Percentiles rank a stretch among this genome's conserved stretches.
phyloP scores from a whole-genome alignment of 2,888 invertebrate species.

The Chymomyza caudatula region DNA sequence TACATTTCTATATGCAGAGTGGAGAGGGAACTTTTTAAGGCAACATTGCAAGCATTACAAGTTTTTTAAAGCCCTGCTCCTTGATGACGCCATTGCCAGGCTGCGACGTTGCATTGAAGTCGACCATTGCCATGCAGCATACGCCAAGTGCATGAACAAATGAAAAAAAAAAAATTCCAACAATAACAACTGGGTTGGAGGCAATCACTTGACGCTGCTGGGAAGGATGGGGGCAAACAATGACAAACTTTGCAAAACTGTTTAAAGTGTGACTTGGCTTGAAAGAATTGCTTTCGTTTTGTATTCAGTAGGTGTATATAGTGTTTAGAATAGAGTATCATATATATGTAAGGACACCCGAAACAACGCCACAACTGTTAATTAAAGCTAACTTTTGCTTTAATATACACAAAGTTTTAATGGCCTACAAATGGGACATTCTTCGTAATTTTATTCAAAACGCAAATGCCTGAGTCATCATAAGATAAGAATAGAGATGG shows the following conservation, averaged over 20 bases:
- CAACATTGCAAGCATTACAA: constrained; percentile 26
- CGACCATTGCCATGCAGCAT: background rate
- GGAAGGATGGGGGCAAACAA: background rate
- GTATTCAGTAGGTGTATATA: too few species aligned
- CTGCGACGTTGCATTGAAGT: constrained; percentile 19
- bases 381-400: too few species aligned
- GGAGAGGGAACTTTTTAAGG: background rate
- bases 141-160: background rate
- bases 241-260: background rate
- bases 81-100: constrained; percentile 54
- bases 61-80: constrained; percentile 51
- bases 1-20: background rate
- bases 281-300: background rate
- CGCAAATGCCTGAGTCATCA: too few species aligned
- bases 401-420: too few species aligned
- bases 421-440: too few species aligned
- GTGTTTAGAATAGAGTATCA: too few species aligned
- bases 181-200: background rate
- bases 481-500: too few species aligned
- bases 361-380: too few species aligned
- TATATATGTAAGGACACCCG: too few species aligned
- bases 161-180: background rate
- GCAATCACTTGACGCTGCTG: background rate
- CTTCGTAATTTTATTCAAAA: too few species aligned
- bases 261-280: background rate